Percentiles rank a stretch among this genome's conserved stretches.
These are phyloP conservation scores for Ctenodactylus gundi DNA, from an alignment of 2,113 vertebrate species.

Conservation along the genomic window DNA sequence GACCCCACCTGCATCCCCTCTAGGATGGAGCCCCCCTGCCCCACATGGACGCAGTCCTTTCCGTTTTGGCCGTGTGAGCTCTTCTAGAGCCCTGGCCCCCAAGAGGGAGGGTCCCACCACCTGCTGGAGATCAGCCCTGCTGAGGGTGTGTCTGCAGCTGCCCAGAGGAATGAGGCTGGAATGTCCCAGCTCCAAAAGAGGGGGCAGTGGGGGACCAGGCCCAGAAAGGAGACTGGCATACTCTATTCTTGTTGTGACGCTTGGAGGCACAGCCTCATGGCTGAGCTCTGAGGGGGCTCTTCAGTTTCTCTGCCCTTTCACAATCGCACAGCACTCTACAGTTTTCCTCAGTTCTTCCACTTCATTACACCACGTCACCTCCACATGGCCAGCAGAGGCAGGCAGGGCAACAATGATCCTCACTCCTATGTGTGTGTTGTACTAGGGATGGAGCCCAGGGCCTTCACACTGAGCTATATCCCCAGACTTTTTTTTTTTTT, in stretches of 20 bases:
- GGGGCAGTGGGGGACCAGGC: neutral
- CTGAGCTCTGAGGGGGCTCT: neutral
- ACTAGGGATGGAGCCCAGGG: too few species aligned
- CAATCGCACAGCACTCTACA: neutral
- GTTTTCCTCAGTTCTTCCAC: neutral
- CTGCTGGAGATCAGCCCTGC: constrained; percentile 59
- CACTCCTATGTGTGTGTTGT: too few species aligned
- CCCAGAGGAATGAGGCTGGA: constrained; percentile 70
- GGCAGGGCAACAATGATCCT: neutral
- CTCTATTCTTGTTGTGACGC: too few species aligned
- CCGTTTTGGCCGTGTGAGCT: neutral
- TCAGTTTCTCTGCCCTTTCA: neutral
- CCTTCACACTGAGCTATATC: too few species aligned
- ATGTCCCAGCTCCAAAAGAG: constrained; percentile 63
- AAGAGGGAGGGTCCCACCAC: constrained; percentile 45
- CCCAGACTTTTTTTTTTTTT: too few species aligned
- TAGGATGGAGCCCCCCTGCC: neutral
- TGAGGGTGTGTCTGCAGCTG: constrained; percentile 70
- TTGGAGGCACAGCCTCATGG: neutral
- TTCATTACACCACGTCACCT: neutral
- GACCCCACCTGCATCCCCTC: neutral
- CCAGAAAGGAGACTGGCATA: neutral
- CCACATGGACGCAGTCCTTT: neutral
- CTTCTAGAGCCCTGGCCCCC: neutral
- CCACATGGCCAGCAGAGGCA: neutral